A percentile compares a stretch with the other conserved stretches of the same genome.
Evolutionary conservation across 1,140 invertebrate genomes (phyloP).

Genomic region (Trachymyrmex septentrionalis): DNA sequence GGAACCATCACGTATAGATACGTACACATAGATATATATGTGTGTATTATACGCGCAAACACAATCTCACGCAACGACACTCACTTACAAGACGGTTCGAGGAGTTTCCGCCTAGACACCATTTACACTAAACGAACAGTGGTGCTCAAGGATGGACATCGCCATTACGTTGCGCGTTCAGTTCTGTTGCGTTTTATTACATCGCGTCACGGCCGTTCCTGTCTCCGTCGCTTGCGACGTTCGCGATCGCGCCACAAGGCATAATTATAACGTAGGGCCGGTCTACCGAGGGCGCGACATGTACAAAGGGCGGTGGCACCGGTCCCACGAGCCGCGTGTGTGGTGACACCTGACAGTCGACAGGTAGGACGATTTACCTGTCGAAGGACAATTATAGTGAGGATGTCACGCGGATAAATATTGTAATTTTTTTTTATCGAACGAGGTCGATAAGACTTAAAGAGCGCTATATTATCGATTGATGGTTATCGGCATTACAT

Average conservation of each 20-base stretch:
- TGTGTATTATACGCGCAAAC: no score
- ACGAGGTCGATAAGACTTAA: no score
- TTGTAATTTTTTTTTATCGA: not conserved
- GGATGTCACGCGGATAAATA: not conserved
- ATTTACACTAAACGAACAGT: not conserved
- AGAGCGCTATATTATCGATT: not conserved
- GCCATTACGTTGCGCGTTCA: not conserved
- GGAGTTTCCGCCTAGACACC: not conserved
- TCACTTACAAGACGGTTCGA: not conserved
- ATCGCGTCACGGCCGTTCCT: not conserved
- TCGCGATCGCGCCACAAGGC: conserved; percentile 17
- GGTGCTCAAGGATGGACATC: not conserved
- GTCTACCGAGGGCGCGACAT: conserved; percentile 49
- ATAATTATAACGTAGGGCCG: conserved; percentile 7
- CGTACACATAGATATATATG: not conserved
- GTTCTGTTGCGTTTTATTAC: not conserved
- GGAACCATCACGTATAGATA: conserved; percentile 11
- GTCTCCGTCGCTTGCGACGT: no score
- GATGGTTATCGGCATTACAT: not conserved
- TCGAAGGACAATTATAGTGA: not conserved
- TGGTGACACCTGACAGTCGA: not conserved
- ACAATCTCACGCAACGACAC: not conserved
- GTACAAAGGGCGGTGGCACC: conserved; percentile 61
- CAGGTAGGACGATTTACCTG: not conserved
- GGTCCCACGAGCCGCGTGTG: not conserved